Evolutionary conservation across 2,797 vertebrate genomes (phyloP).

Genomic region (Halcyon badia): DNA sequence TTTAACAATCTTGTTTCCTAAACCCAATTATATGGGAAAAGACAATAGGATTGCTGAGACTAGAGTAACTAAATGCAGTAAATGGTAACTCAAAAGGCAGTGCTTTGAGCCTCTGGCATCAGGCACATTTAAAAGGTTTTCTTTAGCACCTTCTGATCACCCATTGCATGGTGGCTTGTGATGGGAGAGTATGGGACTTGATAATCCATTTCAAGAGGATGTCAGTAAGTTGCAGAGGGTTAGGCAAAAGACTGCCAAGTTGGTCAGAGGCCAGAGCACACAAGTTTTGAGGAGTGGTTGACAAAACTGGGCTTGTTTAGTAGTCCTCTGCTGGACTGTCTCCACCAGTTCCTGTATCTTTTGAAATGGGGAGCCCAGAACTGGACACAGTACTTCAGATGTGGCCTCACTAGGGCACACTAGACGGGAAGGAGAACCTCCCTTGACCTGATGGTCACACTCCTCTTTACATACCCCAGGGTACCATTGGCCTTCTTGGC

Average conservation of each 20-base stretch:
- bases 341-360: not conserved
- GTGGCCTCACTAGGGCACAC: too few species aligned
- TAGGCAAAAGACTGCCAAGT: not conserved
- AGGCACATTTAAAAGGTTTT: not conserved
- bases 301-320: not conserved
- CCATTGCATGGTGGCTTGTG: not conserved
- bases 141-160: not conserved
- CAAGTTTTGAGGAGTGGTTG: not conserved
- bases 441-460: too few species aligned
- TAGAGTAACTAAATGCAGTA: not conserved
- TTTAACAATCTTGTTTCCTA: not conserved
- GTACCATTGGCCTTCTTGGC: not conserved
- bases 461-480: too few species aligned
- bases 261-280: not conserved
- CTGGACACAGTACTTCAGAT: too few species aligned
- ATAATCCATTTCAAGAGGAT: not conserved
- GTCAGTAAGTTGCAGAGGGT: not conserved
- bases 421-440: too few species aligned
- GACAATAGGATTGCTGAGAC: not conserved
- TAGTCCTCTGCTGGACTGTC: not conserved
- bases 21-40: not conserved
- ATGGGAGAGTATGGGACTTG: not conserved
- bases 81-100: not conserved
- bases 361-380: not conserved
- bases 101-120: rapidly evolving